Evolutionary conservation across 2,797 vertebrate species (phyloP).

Genomic region (Pangasius larnaudii): DNA sequence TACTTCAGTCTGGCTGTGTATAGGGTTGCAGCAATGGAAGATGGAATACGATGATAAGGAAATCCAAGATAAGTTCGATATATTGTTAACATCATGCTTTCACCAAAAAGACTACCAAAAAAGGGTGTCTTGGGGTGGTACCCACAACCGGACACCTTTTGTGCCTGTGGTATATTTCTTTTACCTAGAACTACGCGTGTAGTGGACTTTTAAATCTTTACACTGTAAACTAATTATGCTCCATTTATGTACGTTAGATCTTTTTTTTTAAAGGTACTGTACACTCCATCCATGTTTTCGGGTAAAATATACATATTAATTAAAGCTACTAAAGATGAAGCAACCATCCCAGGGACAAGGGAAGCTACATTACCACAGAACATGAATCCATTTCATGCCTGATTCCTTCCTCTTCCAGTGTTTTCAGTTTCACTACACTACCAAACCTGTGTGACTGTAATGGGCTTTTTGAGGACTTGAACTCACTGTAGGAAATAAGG

Average conservation of each 20-base stretch:
- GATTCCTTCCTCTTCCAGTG: not conserved
- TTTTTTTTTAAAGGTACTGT: not conserved
- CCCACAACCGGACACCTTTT: not conserved
- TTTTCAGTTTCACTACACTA: not conserved
- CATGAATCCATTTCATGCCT: not conserved
- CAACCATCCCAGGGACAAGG: not conserved
- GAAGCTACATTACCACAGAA: not conserved
- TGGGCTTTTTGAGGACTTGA: not conserved
- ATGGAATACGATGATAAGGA: not conserved
- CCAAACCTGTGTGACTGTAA: not conserved
- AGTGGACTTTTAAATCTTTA: not conserved
- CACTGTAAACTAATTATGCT: not conserved
- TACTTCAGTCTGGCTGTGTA: not conserved
- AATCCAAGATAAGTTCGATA: not conserved
- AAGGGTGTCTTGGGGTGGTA: not conserved
- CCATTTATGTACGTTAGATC: not conserved
- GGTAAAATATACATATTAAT: not conserved
- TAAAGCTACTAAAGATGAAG: not conserved
- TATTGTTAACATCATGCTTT: not conserved
- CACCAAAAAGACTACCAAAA: not conserved
- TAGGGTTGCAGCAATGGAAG: not conserved
- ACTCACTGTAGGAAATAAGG: constrained; percentile 31
- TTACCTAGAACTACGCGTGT: not conserved
- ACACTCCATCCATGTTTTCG: not conserved
- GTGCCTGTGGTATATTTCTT: not conserved